Evolutionary conservation across 2,797 vertebrate species (phyloP).

Genomic region (Cossypha heuglini): DNA sequence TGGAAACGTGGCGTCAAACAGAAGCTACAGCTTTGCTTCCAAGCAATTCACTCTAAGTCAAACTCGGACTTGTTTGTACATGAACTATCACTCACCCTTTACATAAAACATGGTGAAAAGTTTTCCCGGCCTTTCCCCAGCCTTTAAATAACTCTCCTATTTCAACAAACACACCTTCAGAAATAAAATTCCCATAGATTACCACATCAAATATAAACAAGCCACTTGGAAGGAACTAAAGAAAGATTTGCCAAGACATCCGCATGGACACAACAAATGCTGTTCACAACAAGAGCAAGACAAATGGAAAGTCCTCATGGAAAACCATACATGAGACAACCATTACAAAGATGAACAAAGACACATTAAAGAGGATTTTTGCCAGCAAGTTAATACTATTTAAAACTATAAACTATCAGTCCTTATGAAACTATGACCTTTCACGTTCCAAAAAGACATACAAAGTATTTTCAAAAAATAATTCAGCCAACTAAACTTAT

Average conservation of each 20-base stretch:
- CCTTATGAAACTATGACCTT: neutral
- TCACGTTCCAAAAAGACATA: neutral
- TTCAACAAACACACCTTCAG: neutral
- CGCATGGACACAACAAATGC: neutral
- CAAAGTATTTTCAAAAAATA: neutral
- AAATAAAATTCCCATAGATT: neutral
- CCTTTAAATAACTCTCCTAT: neutral
- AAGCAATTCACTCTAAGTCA: neutral
- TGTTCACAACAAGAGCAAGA: neutral
- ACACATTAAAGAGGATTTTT: neutral
- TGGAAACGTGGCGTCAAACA: neutral
- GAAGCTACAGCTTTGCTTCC: neutral
- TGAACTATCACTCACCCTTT: neutral
- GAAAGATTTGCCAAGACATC: neutral
- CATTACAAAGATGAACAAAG: neutral
- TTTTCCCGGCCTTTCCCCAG: neutral
- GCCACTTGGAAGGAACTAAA: neutral
- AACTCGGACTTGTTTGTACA: neutral
- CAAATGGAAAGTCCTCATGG: neutral
- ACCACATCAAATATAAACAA: neutral
- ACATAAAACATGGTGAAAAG: neutral
- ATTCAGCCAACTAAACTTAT: neutral
- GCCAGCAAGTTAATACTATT: neutral
- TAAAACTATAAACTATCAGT: neutral
- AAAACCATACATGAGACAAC: neutral